A percentile compares a stretch with the other conserved stretches of the same genome.
phyloP scores from a whole-genome alignment of 2,888 invertebrate species.

The Clostera curtula region DNA sequence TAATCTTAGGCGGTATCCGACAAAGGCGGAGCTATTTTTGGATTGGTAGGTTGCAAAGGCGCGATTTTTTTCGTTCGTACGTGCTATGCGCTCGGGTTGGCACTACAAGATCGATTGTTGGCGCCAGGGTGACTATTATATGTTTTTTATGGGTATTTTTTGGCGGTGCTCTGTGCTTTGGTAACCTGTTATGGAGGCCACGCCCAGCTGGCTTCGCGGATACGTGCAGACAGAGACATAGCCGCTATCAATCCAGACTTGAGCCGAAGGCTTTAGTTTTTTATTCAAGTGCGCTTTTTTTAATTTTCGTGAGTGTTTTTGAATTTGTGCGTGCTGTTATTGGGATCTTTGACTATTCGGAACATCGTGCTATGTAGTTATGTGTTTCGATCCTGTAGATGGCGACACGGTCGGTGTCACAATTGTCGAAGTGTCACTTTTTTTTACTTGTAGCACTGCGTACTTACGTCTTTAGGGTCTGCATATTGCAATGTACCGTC shows the following conservation, averaged over 20 bases:
- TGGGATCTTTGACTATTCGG: slow-evolving; percentile 13
- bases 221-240: slow-evolving; percentile 48
- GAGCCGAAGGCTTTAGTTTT: slow-evolving; percentile 55
- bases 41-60: slow-evolving; percentile 47
- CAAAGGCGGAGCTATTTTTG: slow-evolving; percentile 31
- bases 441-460: no score
- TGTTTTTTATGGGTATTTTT: slow-evolving; percentile 74
- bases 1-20: slow-evolving; percentile 39
- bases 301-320: slow-evolving; percentile 57
- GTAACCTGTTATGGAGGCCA: slow-evolving; percentile 68
- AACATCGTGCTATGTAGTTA: slow-evolving; percentile 18
- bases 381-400: slow-evolving; percentile 2
- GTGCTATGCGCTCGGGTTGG: slow-evolving; percentile 63
- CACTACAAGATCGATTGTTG: slow-evolving; percentile 62
- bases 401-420: slow-evolving; percentile 1
- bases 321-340: slow-evolving; percentile 34
- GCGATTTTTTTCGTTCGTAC: slow-evolving; percentile 65
- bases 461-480: no score
- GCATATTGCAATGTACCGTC: no score
- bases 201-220: slow-evolving; percentile 56
- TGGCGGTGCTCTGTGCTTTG: slow-evolving; percentile 62
- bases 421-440: slow-evolving; percentile 9
- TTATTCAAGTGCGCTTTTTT: slow-evolving; percentile 53
- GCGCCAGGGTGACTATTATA: slow-evolving; percentile 67
- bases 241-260: slow-evolving; percentile 58